Conservation (phyloP, 92 coral and sea anemone species). For the Actinostola sp. region DNA sequence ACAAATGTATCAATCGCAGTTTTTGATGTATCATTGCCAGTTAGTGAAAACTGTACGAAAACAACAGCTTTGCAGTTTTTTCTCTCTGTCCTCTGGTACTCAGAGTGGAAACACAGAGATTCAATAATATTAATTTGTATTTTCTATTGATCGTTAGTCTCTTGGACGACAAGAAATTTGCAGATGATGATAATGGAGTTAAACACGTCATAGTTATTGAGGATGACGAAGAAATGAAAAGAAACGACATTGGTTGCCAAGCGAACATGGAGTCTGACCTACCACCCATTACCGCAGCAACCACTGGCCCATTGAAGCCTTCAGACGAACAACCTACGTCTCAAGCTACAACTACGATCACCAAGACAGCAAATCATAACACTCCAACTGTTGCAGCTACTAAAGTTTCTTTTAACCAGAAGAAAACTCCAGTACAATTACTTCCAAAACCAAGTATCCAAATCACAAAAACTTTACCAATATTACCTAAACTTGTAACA, state of each 20-base stretch:
- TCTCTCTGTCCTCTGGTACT: too few species aligned
- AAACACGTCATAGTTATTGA: conserved; percentile 36
- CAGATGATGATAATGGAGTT: not conserved
- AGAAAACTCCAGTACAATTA: too few species aligned
- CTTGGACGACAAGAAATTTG: not conserved
- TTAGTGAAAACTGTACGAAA: too few species aligned
- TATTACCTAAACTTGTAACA: conserved; percentile 24
- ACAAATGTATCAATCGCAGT: too few species aligned
- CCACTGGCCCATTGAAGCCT: not conserved
- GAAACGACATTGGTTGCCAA: conserved; percentile 20
- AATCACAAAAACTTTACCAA: not conserved
- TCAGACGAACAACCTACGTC: not conserved
- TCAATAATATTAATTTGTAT: too few species aligned
- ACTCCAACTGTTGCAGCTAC: too few species aligned
- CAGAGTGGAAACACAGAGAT: too few species aligned
- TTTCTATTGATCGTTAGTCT: too few species aligned
- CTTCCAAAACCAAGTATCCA: not conserved
- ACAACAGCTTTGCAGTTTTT: too few species aligned
- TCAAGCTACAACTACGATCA: not conserved
- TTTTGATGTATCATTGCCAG: too few species aligned
- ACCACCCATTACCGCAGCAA: not conserved
- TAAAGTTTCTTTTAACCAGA: not conserved
- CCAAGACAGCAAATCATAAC: not conserved
- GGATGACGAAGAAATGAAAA: conserved; percentile 26
- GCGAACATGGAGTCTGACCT: not conserved